A percentile compares a stretch with the other conserved stretches of the same genome.
These are phyloP conservation scores for Meleagris gallopavo DNA, from an alignment of 2,113 vertebrate genomes.

Conservation along the genomic window DNA sequence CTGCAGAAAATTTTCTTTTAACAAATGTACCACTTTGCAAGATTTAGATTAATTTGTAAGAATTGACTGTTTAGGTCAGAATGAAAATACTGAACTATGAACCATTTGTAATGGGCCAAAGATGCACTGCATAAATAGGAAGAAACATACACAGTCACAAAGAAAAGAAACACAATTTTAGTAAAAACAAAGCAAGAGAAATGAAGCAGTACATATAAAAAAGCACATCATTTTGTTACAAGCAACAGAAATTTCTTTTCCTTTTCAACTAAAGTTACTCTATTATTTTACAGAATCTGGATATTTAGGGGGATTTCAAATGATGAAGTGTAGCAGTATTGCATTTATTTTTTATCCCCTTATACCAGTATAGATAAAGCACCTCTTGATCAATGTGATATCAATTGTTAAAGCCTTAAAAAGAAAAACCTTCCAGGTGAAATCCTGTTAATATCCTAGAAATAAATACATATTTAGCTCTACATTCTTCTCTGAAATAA, in stretches of 20 bases:
- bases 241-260: not conserved
- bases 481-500: not conserved
- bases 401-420: constrained; percentile 21
- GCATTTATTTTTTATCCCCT: not conserved
- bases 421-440: constrained; percentile 22
- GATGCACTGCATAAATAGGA: not conserved
- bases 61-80: not conserved
- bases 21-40: not conserved
- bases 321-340: not conserved
- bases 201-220: not conserved
- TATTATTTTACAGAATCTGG: not conserved
- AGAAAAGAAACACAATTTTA: not conserved
- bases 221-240: not conserved
- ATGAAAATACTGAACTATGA: constrained; percentile 20
- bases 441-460: not conserved
- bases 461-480: not conserved
- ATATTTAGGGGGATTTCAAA: not conserved
- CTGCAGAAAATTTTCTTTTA: not conserved
- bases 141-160: not conserved
- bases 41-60: constrained; percentile 41
- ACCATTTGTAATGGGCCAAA: constrained; percentile 5
- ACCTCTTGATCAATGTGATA: not conserved
- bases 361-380: not conserved
- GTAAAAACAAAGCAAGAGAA: not conserved
- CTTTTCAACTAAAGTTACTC: not conserved